Evolutionary conservation across 2,888 invertebrate species (phyloP), one percentile per base, ranked within the genome.

Genomic region (Gastrophysa polygoni): DNA sequence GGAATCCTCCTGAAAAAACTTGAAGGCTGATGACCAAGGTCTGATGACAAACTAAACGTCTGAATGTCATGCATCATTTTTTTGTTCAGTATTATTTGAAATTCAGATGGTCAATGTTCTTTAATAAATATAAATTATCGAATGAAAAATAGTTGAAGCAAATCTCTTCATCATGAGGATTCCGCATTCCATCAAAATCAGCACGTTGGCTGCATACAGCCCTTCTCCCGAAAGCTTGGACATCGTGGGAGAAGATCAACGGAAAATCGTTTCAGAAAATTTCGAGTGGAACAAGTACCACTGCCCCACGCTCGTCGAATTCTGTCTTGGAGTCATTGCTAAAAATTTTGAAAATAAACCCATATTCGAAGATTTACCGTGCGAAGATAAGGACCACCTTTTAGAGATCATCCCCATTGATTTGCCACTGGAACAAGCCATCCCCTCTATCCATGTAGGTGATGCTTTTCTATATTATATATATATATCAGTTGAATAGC

Each of bases 371-470:
- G 80, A 78, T 58, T 79, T 89, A 32, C 83, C 88, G 10, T 84
- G 85, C 68, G 83, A 83, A 63, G 88, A 89, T 71, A 77, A 84
- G 29, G 84, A 87, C 69, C 80, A 83, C 58, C 78, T 90, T 1
- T 82, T 89, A 77, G 89, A 89, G 79, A 79, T 87, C 59, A 82
- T 86, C 67, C 85, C 88, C 1, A 82, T 84, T 1, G 82, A 86
- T 74, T 83, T 89, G 59, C 86, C 87, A 1, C 80, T 89, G 38
- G 84, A 84, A 62, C 77, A 83, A 60, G 84, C 84, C 43, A 84
- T 88, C 2, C 85, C 85, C 1, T 69, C 82, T 14, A 85, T 88
- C 14, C 17, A 63, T 6, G 61, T 61, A 21, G 52, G 29, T 57
- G n/a, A 21, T n/a, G n/a, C n/a, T n/a, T n/a, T n/a, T n/a, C n/a